Conservation (phyloP, 2,888 invertebrate genomes). For the Monochamus alternatus region DNA sequence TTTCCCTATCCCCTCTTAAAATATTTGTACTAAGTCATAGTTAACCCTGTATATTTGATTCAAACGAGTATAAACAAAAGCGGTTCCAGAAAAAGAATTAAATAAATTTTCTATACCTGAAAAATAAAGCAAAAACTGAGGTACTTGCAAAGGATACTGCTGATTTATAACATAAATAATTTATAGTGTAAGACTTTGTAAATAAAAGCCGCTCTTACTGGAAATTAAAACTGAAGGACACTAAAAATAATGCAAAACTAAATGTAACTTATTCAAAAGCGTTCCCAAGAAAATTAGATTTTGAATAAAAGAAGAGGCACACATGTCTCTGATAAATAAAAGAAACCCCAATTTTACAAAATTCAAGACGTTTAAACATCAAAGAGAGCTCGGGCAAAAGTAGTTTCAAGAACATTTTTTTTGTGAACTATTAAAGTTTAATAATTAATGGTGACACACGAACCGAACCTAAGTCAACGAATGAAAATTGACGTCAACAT, state of each 20-base stretch:
- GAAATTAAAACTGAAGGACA: slow-evolving; percentile 14
- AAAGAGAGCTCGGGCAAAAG: slow-evolving; percentile 54
- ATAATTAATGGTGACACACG: slow-evolving; percentile 63
- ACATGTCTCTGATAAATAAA: slow-evolving; percentile 52
- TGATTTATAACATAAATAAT: neutral
- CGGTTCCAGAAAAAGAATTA: too few relatives aligned
- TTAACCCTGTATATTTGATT: too few relatives aligned
- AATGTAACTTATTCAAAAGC: slow-evolving; percentile 22
- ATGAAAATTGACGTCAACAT: slow-evolving; percentile 64
- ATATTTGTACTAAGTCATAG: too few relatives aligned
- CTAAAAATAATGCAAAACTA: slow-evolving; percentile 32
- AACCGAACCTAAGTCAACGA: slow-evolving; percentile 64
- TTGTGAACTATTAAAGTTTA: slow-evolving; percentile 64
- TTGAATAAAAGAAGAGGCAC: slow-evolving; percentile 36
- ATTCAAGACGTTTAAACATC: slow-evolving; percentile 58
- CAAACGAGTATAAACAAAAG: too few relatives aligned
- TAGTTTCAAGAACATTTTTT: slow-evolving; percentile 59
- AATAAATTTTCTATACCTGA: too few relatives aligned
- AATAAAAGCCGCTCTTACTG: neutral
- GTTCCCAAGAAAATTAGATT: slow-evolving; percentile 43
- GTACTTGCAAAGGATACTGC: too few relatives aligned
- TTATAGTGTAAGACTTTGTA: neutral
- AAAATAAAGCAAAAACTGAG: too few relatives aligned
- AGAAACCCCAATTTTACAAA: slow-evolving; percentile 52
- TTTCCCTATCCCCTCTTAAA: too few relatives aligned